Conservation (phyloP, 2,888 invertebrate genomes). For the Neoascia interrupta region DNA sequence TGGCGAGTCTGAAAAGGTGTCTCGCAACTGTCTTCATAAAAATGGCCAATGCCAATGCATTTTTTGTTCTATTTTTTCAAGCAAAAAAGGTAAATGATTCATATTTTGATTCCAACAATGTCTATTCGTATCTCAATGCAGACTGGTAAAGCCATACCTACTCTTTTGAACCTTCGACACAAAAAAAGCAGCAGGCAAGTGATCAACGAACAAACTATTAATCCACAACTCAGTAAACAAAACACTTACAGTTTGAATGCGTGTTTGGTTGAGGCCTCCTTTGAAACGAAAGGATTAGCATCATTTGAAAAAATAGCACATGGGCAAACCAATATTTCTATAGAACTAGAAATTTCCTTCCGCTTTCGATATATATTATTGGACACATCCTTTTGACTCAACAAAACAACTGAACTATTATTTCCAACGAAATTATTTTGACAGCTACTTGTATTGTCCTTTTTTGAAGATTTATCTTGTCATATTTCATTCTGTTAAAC, state of each 20-base stretch:
- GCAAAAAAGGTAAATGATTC: neutral
- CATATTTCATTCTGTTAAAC: slow-evolving; percentile 1
- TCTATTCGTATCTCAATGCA: neutral
- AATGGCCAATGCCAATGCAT: too few species aligned
- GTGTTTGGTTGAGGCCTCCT: slow-evolving; percentile 23
- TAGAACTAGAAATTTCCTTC: slow-evolving; percentile 43
- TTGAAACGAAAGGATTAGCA: slow-evolving; percentile 42
- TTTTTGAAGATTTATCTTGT: slow-evolving; percentile 18
- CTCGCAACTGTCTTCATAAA: too few species aligned
- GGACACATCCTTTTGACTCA: slow-evolving; percentile 45
- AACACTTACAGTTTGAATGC: slow-evolving; percentile 28
- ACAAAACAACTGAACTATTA: slow-evolving; percentile 20
- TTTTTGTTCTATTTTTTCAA: too few species aligned
- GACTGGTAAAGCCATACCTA: neutral
- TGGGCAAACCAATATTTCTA: slow-evolving; percentile 2
- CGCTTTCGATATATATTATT: slow-evolving; percentile 16
- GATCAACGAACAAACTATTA: slow-evolving; percentile 25
- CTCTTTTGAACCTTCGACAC: neutral
- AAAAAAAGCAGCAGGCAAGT: slow-evolving; percentile 23
- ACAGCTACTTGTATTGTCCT: slow-evolving; percentile 49
- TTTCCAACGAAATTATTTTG: slow-evolving; percentile 56
- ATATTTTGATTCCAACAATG: slow-evolving; percentile 7
- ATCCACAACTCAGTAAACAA: slow-evolving; percentile 43
- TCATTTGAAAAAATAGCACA: neutral
- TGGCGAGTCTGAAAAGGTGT: neutral